Conservation (phyloP, 30 jellyfish, hydroid and myxozoan species). For the Pelagia noctiluca region DNA sequence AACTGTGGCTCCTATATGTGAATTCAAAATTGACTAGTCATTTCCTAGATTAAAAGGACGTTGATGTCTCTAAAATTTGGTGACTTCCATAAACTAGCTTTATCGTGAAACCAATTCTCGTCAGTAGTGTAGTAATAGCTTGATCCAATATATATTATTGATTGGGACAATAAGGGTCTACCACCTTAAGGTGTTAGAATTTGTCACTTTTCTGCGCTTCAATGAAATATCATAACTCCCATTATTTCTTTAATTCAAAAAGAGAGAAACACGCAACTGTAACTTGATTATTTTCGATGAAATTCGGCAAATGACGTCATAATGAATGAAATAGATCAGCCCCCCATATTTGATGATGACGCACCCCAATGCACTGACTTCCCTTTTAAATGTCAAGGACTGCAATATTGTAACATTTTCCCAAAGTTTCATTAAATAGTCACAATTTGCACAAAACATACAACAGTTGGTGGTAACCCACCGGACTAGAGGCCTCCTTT, state of each 20-base stretch:
- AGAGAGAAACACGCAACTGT: neutral
- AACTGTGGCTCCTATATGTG: constrained; percentile 4
- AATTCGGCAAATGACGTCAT: constrained; percentile 8
- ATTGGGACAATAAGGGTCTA: constrained; percentile 9
- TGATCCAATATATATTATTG: neutral
- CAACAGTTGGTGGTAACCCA: constrained; percentile 18
- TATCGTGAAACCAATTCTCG: neutral
- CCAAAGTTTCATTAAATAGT: constrained; percentile 13
- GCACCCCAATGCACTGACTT: constrained; percentile 14
- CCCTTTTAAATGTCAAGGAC: constrained; percentile 9
- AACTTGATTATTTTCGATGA: neutral
- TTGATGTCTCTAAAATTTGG: neutral
- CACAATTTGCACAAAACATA: constrained; percentile 22
- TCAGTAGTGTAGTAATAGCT: neutral
- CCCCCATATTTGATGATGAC: neutral
- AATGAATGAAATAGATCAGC: neutral
- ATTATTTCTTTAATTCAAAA: neutral
- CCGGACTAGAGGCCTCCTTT: too few species aligned
- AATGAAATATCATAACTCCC: constrained; percentile 1
- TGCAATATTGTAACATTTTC: constrained; percentile 6
- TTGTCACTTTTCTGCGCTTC: neutral
- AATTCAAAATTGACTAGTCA: neutral
- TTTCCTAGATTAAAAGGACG: neutral
- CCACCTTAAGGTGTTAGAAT: constrained; percentile 20
- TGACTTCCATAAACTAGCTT: neutral